phyloP scores from a whole-genome alignment of 2,113 vertebrate genomes.

The Sylvietta virens region DNA sequence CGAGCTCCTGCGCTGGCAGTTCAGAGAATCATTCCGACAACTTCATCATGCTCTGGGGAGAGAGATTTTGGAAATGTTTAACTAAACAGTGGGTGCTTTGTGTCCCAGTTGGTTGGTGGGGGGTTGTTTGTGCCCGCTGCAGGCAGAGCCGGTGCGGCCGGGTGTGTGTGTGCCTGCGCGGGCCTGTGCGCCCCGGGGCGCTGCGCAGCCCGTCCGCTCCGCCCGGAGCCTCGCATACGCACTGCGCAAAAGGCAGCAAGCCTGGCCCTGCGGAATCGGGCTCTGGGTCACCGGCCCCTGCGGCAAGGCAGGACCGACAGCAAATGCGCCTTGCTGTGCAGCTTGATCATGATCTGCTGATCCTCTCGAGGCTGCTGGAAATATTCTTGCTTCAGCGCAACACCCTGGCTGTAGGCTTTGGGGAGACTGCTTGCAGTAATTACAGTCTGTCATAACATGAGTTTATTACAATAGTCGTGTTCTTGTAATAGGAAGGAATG shows the following conservation, averaged over 20 bases:
- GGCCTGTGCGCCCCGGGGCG: not conserved
- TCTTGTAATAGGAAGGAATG: conserved; percentile 37
- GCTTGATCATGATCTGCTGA: not conserved
- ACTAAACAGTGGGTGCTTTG: not conserved
- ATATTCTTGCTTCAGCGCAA: not conserved
- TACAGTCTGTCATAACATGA: conserved; percentile 37
- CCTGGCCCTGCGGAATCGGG: not conserved
- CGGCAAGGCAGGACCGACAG: not conserved
- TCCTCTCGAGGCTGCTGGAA: not conserved
- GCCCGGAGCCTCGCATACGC: not conserved
- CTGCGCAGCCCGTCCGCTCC: not conserved
- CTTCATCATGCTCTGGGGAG: not conserved
- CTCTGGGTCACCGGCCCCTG: not conserved
- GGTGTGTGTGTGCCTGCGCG: not conserved
- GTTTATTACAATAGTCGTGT: conserved; percentile 27
- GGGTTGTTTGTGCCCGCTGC: not conserved
- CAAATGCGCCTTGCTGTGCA: not conserved
- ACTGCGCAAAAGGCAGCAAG: not conserved
- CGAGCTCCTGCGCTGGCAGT: accelerated
- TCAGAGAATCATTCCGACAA: not conserved
- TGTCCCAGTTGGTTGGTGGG: not conserved
- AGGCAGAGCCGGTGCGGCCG: not conserved
- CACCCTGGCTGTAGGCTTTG: conserved; percentile 28
- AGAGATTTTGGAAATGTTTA: not conserved
- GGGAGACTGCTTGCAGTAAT: conserved; percentile 16